Conservation (phyloP, 1,140 invertebrate species). For the Drosophila subpulchrella region DNA sequence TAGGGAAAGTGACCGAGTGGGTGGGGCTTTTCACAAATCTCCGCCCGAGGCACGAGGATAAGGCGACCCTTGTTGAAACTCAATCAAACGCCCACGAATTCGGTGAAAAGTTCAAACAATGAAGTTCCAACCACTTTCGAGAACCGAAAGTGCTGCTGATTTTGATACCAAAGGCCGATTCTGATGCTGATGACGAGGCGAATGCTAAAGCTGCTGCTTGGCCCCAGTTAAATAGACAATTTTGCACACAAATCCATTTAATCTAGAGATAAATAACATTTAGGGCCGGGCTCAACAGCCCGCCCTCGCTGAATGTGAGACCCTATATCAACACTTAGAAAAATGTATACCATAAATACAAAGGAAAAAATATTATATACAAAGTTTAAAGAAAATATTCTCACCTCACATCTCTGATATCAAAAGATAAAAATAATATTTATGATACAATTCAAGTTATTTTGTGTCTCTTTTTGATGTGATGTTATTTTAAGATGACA, state of each 20-base stretch:
- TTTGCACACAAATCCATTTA: conserved; percentile 83
- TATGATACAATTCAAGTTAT: too few relatives aligned
- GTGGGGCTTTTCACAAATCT: conserved; percentile 18
- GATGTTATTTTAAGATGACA: too few relatives aligned
- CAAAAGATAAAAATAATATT: too few relatives aligned
- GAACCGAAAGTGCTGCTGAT: conserved; percentile 35
- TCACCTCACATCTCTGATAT: too few relatives aligned
- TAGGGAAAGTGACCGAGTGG: conserved; percentile 12
- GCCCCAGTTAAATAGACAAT: conserved; percentile 74
- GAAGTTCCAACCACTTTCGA: conserved; percentile 55
- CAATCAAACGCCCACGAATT: conserved; percentile 71
- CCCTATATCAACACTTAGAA: conserved; percentile 19
- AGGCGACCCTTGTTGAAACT: conserved; percentile 53
- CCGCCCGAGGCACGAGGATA: conserved; percentile 18
- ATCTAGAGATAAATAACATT: conserved; percentile 82
- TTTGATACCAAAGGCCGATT: conserved; percentile 25
- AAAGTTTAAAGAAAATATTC: too few relatives aligned
- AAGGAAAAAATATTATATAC: too few relatives aligned
- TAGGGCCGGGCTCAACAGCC: conserved; percentile 36
- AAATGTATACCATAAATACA: not conserved
- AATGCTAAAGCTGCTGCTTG: conserved; percentile 27
- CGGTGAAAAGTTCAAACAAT: conserved; percentile 78
- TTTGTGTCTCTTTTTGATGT: too few relatives aligned
- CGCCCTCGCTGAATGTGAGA: conserved; percentile 5
- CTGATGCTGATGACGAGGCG: conserved; percentile 51